A percentile compares a stretch with the other conserved stretches of the same genome.
Conservation (phyloP, 2,113 vertebrate species). For the Copsychus sechellarum region DNA sequence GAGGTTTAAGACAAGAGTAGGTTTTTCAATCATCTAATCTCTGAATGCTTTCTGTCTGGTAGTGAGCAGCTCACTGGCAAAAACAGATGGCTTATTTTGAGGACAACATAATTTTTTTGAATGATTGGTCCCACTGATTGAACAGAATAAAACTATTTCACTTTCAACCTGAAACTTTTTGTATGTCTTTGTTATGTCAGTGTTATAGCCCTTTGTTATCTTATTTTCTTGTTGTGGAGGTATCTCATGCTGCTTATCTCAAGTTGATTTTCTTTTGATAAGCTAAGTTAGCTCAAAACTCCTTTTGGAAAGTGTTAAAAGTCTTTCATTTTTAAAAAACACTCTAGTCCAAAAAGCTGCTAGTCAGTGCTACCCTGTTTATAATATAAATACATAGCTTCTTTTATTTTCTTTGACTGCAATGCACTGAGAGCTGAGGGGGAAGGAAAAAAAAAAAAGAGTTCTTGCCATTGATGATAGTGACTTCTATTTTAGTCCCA, state of each 20-base stretch:
- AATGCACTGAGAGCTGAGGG: not conserved
- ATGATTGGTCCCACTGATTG: not conserved
- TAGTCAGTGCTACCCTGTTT: not conserved
- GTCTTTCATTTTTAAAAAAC: not conserved
- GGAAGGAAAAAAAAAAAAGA: not conserved
- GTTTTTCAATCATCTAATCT: not conserved
- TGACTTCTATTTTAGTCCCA: not conserved
- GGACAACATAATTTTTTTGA: not conserved
- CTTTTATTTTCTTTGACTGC: not conserved
- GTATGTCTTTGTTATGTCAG: not conserved
- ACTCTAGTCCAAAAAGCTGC: not conserved
- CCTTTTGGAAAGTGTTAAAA: not conserved
- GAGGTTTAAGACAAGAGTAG: not conserved
- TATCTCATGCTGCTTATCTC: not conserved
- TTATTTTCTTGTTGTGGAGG: not conserved
- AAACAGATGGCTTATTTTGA: not conserved
- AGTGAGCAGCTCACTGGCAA: not conserved
- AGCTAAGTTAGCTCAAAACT: not conserved
- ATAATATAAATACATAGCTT: not conserved
- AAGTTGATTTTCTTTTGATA: not conserved
- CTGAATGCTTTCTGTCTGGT: not conserved
- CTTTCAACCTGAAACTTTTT: not conserved
- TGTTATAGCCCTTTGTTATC: not conserved
- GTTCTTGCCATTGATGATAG: not conserved
- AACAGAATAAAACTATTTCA: not conserved